Conservation (phyloP, 2,113 vertebrate genomes). For the Micromys minutus region DNA sequence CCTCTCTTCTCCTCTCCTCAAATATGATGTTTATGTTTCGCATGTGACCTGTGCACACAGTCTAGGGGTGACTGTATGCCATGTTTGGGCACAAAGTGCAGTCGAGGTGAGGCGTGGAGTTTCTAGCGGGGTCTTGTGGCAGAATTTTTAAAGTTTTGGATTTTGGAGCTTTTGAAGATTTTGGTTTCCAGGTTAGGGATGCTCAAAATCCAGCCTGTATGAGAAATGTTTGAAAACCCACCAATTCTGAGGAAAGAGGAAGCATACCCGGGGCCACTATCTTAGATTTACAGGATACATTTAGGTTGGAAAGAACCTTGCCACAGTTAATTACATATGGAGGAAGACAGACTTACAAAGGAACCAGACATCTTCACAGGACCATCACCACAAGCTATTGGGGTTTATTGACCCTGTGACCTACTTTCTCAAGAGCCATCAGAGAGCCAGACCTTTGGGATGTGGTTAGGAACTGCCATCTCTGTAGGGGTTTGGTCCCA, state of each 20-base stretch:
- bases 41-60: neutral
- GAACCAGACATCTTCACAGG: neutral
- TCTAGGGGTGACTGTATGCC: neutral
- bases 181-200: neutral
- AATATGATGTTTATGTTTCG: neutral
- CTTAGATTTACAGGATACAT: neutral
- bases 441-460: accelerated
- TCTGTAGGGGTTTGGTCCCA: neutral
- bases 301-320: neutral
- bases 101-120: neutral
- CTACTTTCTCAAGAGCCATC: neutral
- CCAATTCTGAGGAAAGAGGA: neutral
- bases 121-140: neutral
- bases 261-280: accelerated
- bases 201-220: neutral
- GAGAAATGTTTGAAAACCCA: neutral
- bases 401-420: accelerated
- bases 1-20: too few species aligned
- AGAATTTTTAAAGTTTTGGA: neutral
- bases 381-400: neutral
- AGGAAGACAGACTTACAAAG: neutral
- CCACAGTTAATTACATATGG: neutral
- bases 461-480: neutral
- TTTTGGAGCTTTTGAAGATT: neutral
- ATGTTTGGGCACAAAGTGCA: neutral